These are phyloP conservation scores for Dicycla oo DNA, from an alignment of 2,888 invertebrate species.

Conservation along the genomic window DNA sequence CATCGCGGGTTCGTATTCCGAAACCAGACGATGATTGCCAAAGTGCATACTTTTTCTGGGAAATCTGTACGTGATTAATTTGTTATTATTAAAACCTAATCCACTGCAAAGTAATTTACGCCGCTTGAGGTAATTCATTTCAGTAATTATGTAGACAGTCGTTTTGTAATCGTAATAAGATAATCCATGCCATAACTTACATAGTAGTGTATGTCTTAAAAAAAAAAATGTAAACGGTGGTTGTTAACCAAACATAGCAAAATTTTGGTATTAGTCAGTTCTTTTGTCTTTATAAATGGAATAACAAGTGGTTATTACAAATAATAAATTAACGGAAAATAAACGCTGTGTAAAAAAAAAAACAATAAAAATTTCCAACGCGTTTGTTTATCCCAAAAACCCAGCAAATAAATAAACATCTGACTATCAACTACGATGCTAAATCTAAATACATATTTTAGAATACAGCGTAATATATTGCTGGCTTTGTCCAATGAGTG, in stretches of 20 bases:
- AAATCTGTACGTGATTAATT: neutral
- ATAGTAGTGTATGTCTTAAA: neutral
- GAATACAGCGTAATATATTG: neutral
- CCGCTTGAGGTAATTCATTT: neutral
- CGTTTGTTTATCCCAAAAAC: neutral
- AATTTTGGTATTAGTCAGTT: neutral
- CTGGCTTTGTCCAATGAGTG: neutral
- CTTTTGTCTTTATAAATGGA: neutral
- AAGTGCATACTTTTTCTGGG: neutral
- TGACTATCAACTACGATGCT: neutral
- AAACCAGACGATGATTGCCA: neutral
- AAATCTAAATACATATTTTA: too few species aligned
- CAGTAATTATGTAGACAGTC: neutral
- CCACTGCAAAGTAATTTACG: neutral
- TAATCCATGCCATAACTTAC: constrained; percentile 18
- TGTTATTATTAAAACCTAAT: neutral
- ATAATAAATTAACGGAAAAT: neutral
- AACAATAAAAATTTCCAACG: neutral
- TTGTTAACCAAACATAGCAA: too few species aligned
- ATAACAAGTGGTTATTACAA: neutral
- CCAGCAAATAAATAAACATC: neutral
- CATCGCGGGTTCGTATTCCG: neutral
- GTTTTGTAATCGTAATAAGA: neutral
- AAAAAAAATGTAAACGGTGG: too few species aligned
- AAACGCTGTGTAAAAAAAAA: neutral